Percentiles rank a stretch among this genome's conserved stretches.
These are phyloP conservation scores for Gasteruption jaculator DNA, from an alignment of 2,888 invertebrate genomes.

Conservation along the genomic window DNA sequence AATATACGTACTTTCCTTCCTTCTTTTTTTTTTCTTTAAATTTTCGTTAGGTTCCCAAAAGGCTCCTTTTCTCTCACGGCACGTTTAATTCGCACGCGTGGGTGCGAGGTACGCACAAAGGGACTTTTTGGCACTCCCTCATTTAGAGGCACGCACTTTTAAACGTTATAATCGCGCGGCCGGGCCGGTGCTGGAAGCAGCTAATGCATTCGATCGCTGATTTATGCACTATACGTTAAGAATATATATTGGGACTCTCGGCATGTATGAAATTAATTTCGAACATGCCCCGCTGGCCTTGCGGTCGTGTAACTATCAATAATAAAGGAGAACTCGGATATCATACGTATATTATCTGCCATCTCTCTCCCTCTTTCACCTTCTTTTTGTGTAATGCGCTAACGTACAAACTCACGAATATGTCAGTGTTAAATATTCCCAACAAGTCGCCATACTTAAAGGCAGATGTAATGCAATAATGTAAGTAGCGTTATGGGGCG, in stretches of 20 bases:
- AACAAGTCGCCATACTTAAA: too few relatives aligned
- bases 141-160: constrained; percentile 29
- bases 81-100: constrained; percentile 43
- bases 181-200: constrained; percentile 30
- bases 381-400: too few relatives aligned
- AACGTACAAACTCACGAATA: too few relatives aligned
- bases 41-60: too few relatives aligned
- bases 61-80: constrained; percentile 35
- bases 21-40: too few relatives aligned
- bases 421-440: too few relatives aligned
- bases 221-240: constrained; percentile 43
- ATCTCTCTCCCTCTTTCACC: too few relatives aligned
- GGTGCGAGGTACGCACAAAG: constrained; percentile 28
- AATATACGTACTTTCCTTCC: too few relatives aligned
- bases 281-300: constrained; percentile 43
- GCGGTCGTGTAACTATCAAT: constrained; percentile 47
- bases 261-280: constrained; percentile 46
- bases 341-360: too few relatives aligned
- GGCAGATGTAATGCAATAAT: too few relatives aligned
- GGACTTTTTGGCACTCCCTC: constrained; percentile 13
- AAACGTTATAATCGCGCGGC: constrained; percentile 33
- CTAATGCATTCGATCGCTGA: constrained; percentile 47
- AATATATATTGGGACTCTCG: constrained; percentile 43
- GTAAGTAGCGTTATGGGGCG: too few relatives aligned
- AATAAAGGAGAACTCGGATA: constrained; percentile 38